Conservation (phyloP, 1,140 invertebrate genomes). For the Hermetia illucens region DNA sequence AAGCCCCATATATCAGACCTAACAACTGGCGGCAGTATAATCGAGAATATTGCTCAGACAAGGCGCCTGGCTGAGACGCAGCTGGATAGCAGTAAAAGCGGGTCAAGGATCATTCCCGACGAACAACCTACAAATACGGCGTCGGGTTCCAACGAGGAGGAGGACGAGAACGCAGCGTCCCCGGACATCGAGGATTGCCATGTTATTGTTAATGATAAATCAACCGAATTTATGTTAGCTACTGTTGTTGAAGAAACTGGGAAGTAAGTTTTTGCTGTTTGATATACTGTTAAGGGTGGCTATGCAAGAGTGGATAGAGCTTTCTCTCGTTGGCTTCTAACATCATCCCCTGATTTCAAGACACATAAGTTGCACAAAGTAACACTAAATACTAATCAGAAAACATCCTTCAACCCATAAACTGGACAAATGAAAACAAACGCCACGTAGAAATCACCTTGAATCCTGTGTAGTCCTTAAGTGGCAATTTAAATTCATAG, state of each 20-base stretch:
- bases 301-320: too few relatives aligned
- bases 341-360: too few relatives aligned
- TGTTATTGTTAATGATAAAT: conserved; percentile 79
- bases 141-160: conserved; percentile 76
- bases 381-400: conserved; percentile 10
- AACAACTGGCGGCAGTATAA: conserved; percentile 65
- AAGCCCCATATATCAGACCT: conserved; percentile 56
- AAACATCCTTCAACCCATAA: conserved; percentile 11
- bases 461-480: too few relatives aligned
- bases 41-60: conserved; percentile 77
- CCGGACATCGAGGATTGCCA: conserved; percentile 55
- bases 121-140: conserved; percentile 78
- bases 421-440: too few relatives aligned
- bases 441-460: too few relatives aligned
- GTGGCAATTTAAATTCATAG: too few relatives aligned
- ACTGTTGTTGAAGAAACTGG: conserved; percentile 67
- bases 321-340: too few relatives aligned
- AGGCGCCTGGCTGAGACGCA: conserved; percentile 67
- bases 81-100: conserved; percentile 45
- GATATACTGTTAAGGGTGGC: too few relatives aligned
- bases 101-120: conserved; percentile 38
- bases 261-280: conserved; percentile 47
- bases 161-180: conserved; percentile 49
- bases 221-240: conserved; percentile 74
- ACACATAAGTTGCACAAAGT: background rate